Base-by-base conservation (phyloP, 2,888 invertebrate species). In the Ctena decussata region DNA sequence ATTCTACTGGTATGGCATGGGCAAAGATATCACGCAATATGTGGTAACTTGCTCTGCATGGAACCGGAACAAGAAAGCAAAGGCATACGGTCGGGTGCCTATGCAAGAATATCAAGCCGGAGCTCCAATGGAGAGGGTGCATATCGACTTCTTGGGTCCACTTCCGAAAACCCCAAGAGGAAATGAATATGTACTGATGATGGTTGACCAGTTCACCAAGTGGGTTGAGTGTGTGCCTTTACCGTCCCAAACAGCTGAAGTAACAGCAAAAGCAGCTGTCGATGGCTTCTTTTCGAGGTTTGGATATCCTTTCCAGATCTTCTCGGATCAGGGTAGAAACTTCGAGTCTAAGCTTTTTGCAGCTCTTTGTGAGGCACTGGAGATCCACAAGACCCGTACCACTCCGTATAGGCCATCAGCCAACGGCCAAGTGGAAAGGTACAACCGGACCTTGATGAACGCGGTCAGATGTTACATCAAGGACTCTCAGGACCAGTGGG, bases 161-260 rank as follows among this genome's bases (percentile, higher is more conserved):
- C 37, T 70, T 3, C 70, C 70, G n/a, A 70, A 37, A 21, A 70
- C 70, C 2, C 70, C 70, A 2, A 6, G 70, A 37, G 70, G 70
- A 35, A 37, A 70, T 35, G 70, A 70, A n/a, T 70, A 70, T 70
- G 70, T 76, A 37, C 57, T 87, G 41, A 77, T 87, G 65, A 77
- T 87, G 82, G 77, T 87, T 44, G 84, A 85, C 57, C 84, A 85
- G 46, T 87, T 87, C 60, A 87, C 87, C 12, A 88, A 87, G 46
- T 85, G 83, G 85, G 80, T 83, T 11, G 88, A 88, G 53, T 75
- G 77, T 57, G 57, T 84, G 11, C 81, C 86, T 35, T 39, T 83
- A 11, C 84, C 81, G 0, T 77, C 75, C n/a, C 87, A 87, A 41
- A 82, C 77, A 46, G 84, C 87, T 5, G 84, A 82, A 41, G 74